Percentiles rank a stretch among this genome's conserved stretches.
phyloP scores from a whole-genome alignment of 35 echinoderm and acorn worm species.

The Strongylocentrotus purpuratus region DNA sequence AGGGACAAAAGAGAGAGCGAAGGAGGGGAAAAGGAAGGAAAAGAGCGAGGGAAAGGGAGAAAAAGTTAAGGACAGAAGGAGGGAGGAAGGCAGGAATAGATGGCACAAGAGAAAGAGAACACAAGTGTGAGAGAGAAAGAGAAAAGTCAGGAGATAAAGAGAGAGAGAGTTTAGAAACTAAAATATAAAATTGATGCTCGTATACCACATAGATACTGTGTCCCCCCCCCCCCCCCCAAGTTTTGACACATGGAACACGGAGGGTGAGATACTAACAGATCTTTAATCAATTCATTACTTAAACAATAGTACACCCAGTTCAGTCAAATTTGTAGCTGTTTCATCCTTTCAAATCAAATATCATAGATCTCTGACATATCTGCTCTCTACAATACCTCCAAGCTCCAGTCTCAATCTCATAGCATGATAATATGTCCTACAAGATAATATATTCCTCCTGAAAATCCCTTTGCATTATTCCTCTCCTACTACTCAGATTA shows the following conservation, averaged over 20 bases:
- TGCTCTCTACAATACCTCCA: not conserved
- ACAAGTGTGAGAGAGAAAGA: not conserved
- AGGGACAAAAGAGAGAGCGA: not conserved
- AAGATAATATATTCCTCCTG: not conserved
- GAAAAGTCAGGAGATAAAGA: too few relatives aligned
- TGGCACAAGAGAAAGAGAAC: not conserved
- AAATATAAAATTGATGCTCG: too few relatives aligned
- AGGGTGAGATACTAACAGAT: too few relatives aligned
- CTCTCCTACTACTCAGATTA: not conserved
- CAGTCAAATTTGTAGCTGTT: too few relatives aligned
- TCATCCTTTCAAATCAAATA: not conserved
- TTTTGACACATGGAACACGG: too few relatives aligned
- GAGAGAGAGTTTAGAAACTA: too few relatives aligned
- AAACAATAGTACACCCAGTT: not conserved
- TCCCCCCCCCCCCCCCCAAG: too few relatives aligned
- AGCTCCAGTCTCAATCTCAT: not conserved
- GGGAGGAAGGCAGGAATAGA: not conserved
- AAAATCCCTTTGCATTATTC: conserved; percentile 2
- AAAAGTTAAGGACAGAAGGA: not conserved
- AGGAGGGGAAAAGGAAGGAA: too few relatives aligned
- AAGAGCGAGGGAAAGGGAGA: not conserved
- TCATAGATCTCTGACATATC: not conserved
- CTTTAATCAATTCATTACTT: too few relatives aligned
- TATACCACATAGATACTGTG: too few relatives aligned
- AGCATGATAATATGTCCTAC: not conserved